phyloP scores from a whole-genome alignment of 2,797 vertebrate species.

The Nothura maculosa region DNA sequence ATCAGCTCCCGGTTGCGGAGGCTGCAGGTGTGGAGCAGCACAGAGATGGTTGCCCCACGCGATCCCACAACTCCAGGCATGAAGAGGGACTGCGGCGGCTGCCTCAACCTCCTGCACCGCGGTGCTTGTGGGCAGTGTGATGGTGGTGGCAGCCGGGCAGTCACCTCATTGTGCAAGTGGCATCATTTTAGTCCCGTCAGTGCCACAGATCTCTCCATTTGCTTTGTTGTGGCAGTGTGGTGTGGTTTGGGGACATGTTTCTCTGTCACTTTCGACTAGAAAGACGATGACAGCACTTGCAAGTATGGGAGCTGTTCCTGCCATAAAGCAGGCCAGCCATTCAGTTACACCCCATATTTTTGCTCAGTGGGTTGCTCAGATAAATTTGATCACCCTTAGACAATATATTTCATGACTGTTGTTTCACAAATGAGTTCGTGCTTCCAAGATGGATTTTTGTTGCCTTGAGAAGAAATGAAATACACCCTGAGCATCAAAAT shows the following conservation, averaged over 20 bases:
- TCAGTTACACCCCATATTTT: background rate
- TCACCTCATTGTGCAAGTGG: background rate
- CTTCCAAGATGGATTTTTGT: background rate
- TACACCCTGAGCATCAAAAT: background rate
- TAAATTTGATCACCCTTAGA: background rate
- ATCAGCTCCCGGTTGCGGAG: conserved; percentile 25
- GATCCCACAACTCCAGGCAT: background rate
- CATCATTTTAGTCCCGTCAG: background rate
- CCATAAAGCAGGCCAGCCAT: background rate
- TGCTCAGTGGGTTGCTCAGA: background rate
- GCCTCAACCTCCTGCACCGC: too few species aligned
- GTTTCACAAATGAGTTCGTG: background rate
- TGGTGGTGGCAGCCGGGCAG: background rate
- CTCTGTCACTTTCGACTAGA: background rate
- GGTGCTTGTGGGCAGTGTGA: background rate
- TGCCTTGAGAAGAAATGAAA: background rate
- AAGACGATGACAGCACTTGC: background rate
- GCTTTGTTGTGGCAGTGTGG: background rate
- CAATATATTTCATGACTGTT: background rate
- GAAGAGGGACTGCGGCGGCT: background rate
- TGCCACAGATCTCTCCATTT: background rate
- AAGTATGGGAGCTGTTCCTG: background rate
- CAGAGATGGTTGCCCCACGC: background rate
- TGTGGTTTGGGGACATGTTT: background rate
- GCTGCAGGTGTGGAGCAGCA: conserved; percentile 31